Base-by-base conservation (phyloP, 1,140 invertebrate species). In the Camponotus pennsylvanicus region DNA sequence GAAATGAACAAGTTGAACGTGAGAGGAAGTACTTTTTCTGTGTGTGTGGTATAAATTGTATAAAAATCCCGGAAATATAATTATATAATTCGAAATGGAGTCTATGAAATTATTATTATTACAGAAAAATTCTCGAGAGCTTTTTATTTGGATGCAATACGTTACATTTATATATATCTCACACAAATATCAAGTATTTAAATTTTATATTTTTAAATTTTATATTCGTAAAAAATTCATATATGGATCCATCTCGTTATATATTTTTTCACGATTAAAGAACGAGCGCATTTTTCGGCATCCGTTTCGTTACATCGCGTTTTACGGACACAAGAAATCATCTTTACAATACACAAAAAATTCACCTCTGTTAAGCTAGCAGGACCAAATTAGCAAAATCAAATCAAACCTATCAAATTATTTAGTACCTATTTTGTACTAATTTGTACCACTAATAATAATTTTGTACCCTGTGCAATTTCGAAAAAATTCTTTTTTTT, bases 211-310 rank as follows among this genome's bases (percentile, higher is more conserved):
- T 67, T 79, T 52, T 27, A 15, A 27, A 27, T 27, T 27, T 27
- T 27, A 15, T 59, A 42, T 6, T 78, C 49, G 18, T 49, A 37
- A 66, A 49, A 79, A 79, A 18, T 66, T 49, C 13, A 52, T 52
- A 13, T 7, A 52, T 40, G 7, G 8, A 9, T 42, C 3, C 8
- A 9, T 59, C 42, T 61, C 7, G 15, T 42, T 42, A 63, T 13
- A 6, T 27, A 63, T 21, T 61, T 21, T 18, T 34, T 45, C 7
- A 21, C 32, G 15, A 89, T 89, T 86, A 89, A 89, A 89, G 85
- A 89, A 89, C 85, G 87, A 82, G 88, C 49, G 75, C 55, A 75
- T 83, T 86, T 83, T 82, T 78, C 45, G 61, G 52, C 52, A 27
- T 11, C 37, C 59, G n/a, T 42, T 52, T n/a, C 34, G n/a, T 59